Conservation (phyloP, 2,888 invertebrate genomes). For the Melipona bicolor region DNA sequence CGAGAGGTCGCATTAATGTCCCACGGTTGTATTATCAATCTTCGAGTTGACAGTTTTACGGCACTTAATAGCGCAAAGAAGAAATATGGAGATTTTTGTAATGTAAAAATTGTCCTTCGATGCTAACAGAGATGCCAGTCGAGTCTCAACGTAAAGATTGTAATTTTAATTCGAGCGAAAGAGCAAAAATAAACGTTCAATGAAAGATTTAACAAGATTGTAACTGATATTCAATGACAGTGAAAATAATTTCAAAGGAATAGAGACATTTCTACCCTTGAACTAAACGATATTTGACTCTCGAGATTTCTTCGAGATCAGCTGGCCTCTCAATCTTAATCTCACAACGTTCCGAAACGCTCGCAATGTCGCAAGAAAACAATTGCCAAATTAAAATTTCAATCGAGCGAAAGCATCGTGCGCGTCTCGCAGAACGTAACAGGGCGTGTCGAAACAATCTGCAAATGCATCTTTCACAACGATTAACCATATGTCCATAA, state of each 20-base stretch:
- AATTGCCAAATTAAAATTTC: neutral
- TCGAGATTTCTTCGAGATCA: too few relatives aligned
- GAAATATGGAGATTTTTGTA: neutral
- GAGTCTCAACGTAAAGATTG: neutral
- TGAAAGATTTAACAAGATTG: too few relatives aligned
- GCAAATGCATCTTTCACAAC: constrained; percentile 1
- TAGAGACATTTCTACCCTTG: too few relatives aligned
- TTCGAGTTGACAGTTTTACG: neutral
- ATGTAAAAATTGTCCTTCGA: neutral
- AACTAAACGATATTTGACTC: too few relatives aligned
- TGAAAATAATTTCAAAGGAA: too few relatives aligned
- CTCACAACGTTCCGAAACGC: too few relatives aligned
- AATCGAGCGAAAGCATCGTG: neutral
- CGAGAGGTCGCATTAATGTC: neutral
- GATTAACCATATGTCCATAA: constrained; percentile 35
- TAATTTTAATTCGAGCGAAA: too few relatives aligned
- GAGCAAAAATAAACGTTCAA: too few relatives aligned
- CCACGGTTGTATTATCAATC: neutral
- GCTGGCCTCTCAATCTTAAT: too few relatives aligned
- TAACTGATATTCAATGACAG: too few relatives aligned
- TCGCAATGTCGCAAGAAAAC: neutral
- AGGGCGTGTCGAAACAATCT: neutral
- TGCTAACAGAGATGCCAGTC: neutral
- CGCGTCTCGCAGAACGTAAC: neutral
- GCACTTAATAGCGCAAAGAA: neutral